phyloP scores from a whole-genome alignment of 23 tunicate genomes.

The Corella eumyota region DNA sequence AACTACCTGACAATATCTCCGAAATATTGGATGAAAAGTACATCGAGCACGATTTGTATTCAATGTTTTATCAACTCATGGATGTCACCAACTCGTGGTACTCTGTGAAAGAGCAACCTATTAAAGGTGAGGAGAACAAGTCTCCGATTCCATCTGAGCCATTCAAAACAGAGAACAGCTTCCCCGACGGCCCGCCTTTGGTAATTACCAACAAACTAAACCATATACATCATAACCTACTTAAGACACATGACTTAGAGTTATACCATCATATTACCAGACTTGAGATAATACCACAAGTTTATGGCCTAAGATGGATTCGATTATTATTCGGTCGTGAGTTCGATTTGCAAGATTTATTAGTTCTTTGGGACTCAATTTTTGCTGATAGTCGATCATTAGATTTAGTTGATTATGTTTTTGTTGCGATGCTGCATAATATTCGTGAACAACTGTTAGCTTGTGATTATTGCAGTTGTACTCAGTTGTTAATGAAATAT shows the following conservation, averaged over 20 bases:
- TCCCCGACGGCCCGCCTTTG: slow-evolving; percentile 27
- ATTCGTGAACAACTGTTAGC: slow-evolving; percentile 53
- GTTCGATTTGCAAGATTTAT: slow-evolving; percentile 82
- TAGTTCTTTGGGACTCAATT: slow-evolving; percentile 93
- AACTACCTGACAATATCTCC: slow-evolving; percentile 37
- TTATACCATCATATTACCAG: slow-evolving; percentile 59
- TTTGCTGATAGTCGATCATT: slow-evolving; percentile 71
- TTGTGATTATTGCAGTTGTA: slow-evolving; percentile 72
- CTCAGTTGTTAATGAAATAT: slow-evolving; percentile 68
- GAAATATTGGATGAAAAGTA: too few species aligned
- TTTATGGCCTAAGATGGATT: slow-evolving; percentile 96
- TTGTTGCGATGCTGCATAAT: slow-evolving; percentile 82
- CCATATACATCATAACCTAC: slow-evolving; percentile 43
- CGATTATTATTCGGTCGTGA: slow-evolving; percentile 95
- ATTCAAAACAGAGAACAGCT: slow-evolving; percentile 18
- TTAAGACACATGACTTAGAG: slow-evolving; percentile 48
- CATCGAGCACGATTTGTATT: too few species aligned
- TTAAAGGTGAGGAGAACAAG: neutral
- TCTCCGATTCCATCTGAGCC: slow-evolving; percentile 24
- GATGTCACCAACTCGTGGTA: slow-evolving; percentile 74
- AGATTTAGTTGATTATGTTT: slow-evolving; percentile 81
- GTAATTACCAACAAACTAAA: slow-evolving; percentile 71
- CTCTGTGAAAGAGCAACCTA: slow-evolving; percentile 21
- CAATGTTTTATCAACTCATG: slow-evolving; percentile 82
- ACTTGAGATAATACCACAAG: slow-evolving; percentile 94